phyloP scores from a whole-genome alignment of 2,113 vertebrate species.

The Burhinus oedicnemus region DNA sequence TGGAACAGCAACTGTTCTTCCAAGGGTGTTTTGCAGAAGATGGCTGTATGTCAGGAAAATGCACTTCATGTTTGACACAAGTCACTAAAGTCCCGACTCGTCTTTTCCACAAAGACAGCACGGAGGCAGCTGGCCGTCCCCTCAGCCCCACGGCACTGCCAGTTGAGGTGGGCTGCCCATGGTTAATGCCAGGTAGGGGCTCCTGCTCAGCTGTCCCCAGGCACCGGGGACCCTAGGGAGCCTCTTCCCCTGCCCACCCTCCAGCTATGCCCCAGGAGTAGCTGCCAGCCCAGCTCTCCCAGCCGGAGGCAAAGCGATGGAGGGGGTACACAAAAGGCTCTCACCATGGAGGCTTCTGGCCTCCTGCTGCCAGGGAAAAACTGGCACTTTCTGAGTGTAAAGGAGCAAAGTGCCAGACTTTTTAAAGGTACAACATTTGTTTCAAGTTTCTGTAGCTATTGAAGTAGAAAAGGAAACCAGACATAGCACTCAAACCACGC shows the following conservation, averaged over 20 bases:
- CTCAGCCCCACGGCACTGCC: neutral
- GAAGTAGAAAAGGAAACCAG: neutral
- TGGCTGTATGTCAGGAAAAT: neutral
- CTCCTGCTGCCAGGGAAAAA: neutral
- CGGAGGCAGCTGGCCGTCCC: neutral
- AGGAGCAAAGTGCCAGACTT: neutral
- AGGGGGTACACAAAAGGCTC: neutral
- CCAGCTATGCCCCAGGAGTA: neutral
- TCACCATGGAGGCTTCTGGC: neutral
- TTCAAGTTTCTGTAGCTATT: neutral
- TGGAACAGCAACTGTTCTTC: neutral
- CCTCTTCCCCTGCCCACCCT: neutral
- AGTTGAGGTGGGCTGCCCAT: fast-evolving
- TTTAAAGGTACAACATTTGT: neutral
- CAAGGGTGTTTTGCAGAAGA: neutral
- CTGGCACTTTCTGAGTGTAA: neutral
- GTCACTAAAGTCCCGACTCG: fast-evolving
- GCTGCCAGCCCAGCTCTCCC: neutral
- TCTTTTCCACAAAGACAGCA: neutral
- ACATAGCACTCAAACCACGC: neutral
- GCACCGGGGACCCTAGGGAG: neutral
- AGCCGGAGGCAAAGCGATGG: neutral
- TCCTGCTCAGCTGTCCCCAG: neutral
- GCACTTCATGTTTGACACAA: neutral
- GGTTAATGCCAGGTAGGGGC: neutral